A percentile compares a stretch with the other conserved stretches of the same genome.
Evolutionary conservation across 1,140 invertebrate species (phyloP).

Genomic region (Calliopsis andreniformis): DNA sequence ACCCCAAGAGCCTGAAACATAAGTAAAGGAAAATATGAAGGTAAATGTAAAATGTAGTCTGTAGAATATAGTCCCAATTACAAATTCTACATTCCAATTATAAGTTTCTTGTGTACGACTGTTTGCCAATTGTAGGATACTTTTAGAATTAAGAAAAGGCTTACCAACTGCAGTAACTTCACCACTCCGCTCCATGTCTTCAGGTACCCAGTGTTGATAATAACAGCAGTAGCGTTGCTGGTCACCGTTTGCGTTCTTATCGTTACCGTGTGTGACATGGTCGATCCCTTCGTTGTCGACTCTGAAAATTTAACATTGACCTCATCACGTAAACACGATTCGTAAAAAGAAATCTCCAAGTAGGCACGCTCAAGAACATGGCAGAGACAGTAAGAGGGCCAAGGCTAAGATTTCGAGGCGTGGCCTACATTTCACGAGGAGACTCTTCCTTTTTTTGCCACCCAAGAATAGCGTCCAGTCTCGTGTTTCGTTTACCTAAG

Average conservation of each 20-base stretch:
- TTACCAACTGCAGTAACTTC: slow-evolving; percentile 88
- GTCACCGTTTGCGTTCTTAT: slow-evolving; percentile 91
- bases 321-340: background rate
- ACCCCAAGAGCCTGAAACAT: slow-evolving; percentile 86
- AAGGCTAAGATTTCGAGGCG: slow-evolving; percentile 62
- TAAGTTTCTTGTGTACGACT: no score
- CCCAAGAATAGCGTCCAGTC: slow-evolving; percentile 5
- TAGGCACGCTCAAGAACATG: background rate
- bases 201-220: slow-evolving; percentile 89
- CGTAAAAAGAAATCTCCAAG: background rate
- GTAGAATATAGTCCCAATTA: no score
- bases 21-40: slow-evolving; percentile 12
- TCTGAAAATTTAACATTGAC: slow-evolving; percentile 42
- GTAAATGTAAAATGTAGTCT: background rate
- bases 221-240: slow-evolving; percentile 86
- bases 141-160: background rate
- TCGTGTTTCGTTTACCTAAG: background rate
- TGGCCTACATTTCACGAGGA: slow-evolving; percentile 54
- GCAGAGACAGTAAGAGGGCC: slow-evolving; percentile 52
- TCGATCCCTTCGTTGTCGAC: slow-evolving; percentile 16
- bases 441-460: background rate
- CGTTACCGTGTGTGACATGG: slow-evolving; percentile 92
- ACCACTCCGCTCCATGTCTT: slow-evolving; percentile 87
- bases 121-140: no score
- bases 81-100: background rate